These are phyloP conservation scores for Poeciliopsis infans DNA, from an alignment of 2,797 vertebrate species.

Conservation along the genomic window DNA sequence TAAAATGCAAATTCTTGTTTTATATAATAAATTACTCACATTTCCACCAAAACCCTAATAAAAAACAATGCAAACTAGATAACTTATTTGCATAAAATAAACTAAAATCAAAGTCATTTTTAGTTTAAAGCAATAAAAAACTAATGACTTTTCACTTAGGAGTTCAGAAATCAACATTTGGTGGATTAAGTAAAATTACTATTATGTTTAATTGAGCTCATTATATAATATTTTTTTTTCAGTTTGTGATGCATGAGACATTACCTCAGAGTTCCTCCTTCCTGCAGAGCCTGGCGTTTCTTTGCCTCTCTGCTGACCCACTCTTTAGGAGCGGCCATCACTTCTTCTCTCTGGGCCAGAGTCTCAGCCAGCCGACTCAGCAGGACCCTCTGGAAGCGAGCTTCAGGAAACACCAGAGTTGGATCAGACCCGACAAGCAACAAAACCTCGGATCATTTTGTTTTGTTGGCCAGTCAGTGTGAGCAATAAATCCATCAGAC, in stretches of 20 bases:
- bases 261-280: conserved; percentile 82
- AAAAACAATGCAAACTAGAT: not conserved
- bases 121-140: not conserved
- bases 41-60: not conserved
- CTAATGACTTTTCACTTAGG: not conserved
- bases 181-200: not conserved
- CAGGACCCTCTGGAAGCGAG: conserved; percentile 69
- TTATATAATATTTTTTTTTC: not conserved
- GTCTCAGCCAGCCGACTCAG: conserved; percentile 61
- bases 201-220: not conserved
- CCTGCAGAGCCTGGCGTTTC: conserved; percentile 78
- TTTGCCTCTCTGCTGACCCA: conserved; percentile 76
- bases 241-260: not conserved
- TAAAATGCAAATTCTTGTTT: not conserved
- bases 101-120: not conserved
- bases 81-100: not conserved
- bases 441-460: not conserved
- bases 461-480: not conserved
- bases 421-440: not conserved
- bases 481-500: not conserved
- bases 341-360: conserved; percentile 66
- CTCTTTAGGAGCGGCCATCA: conserved; percentile 53
- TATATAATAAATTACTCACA: not conserved
- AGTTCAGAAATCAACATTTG: not conserved
- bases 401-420: conserved; percentile 40